phyloP scores from a whole-genome alignment of 2,888 invertebrate species.

The Agrotis ipsilon region DNA sequence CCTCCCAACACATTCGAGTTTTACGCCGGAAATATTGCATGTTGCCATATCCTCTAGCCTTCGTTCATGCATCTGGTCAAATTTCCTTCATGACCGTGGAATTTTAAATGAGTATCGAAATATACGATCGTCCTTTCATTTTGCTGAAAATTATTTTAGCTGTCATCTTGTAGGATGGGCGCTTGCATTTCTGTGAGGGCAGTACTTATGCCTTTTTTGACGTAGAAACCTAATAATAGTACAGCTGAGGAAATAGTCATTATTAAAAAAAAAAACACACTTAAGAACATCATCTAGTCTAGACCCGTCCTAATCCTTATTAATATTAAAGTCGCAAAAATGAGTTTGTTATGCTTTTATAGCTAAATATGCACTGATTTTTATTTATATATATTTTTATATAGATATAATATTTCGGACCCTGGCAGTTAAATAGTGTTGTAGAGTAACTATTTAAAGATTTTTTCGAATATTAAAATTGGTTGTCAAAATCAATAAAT shows the following conservation, averaged over 20 bases:
- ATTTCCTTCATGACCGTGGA: conserved; percentile 42
- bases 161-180: neutral
- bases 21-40: conserved; percentile 49
- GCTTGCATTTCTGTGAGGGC: neutral
- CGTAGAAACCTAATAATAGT: neutral
- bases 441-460: too few species aligned
- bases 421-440: too few species aligned
- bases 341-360: too few species aligned
- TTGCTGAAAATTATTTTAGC: neutral
- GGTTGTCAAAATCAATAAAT: too few species aligned
- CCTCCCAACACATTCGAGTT: conserved; percentile 27
- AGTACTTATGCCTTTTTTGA: neutral
- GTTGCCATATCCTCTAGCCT: conserved; percentile 13
- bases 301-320: too few species aligned
- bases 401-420: too few species aligned
- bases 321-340: too few species aligned
- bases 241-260: neutral
- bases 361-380: too few species aligned
- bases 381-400: too few species aligned
- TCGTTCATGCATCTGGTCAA: conserved; percentile 43
- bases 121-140: conserved; percentile 9
- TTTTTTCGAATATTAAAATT: too few species aligned
- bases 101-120: conserved; percentile 40
- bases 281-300: too few species aligned
- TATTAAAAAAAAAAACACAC: neutral